Evolutionary conservation across 2,113 vertebrate genomes (phyloP), one percentile per base, ranked within the genome.

Genomic region (Cygnus buccinator): DNA sequence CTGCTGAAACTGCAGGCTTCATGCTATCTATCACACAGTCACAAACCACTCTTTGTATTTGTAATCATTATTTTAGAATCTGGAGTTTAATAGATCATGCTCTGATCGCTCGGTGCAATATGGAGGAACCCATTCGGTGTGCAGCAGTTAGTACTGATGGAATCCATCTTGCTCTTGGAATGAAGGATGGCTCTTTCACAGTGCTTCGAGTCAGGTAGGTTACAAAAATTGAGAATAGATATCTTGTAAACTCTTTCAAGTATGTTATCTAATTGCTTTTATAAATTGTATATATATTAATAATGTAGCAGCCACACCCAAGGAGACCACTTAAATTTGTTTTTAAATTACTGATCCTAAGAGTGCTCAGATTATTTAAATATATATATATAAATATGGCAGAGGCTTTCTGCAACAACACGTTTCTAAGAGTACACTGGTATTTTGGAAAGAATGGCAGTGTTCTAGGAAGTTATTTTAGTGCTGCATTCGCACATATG

Each of bases 171-270:
- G 99, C 99, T 2, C 98, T 99, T 82, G 99, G 99, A 66, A 99
- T 99, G 99, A 99, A 99, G 96, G 99, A 99, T 80, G 99, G 99
- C 84, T 99, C 99, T 25, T 99, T 99, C 96, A 99, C 99, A 52
- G 99, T 99, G 57, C 98, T 99, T 66, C 97, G 99, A 97, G 99
- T 99, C 96, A 99, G 99, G 99, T 99, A 85, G 61, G 98, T 31
- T 58, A 18, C 61, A 39, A 55, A 90, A 39, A 10, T 41, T 46
- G 31, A 63, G 78, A 82, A 26, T 12, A 86, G 66, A 39, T 39
- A 18, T 0, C 0, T 43, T 62, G 39, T 67, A 67, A 25, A 43
- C 23, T 87, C 77, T 88, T 78, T 83, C 35, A 73, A 63, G 54
- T 48, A 46, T 62, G 6, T 78, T 68, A 70, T 25, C 37, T 35